Evolutionary conservation across 37 sponge, comb jelly and placozoan genomes (phyloP).

Genomic region (Ephydatia muelleri): DNA sequence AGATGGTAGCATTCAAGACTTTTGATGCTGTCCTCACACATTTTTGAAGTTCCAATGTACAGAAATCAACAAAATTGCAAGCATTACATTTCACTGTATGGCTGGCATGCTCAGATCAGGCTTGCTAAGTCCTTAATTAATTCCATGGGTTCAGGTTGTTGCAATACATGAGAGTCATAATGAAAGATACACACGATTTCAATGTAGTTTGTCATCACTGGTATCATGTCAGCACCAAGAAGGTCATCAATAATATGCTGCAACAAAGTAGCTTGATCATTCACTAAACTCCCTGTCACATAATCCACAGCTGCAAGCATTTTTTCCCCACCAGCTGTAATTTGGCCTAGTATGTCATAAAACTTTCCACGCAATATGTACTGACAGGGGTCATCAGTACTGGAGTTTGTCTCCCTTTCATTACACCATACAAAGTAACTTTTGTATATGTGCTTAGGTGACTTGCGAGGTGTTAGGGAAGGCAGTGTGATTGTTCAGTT

Average conservation of each 20-base stretch:
- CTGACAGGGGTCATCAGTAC: neutral
- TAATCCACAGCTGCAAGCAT: neutral
- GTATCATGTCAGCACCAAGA: neutral
- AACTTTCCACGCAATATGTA: neutral
- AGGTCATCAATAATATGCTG: neutral
- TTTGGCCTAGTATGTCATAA: neutral
- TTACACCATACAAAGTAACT: neutral
- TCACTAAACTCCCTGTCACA: neutral
- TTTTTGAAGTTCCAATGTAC: too few relatives aligned
- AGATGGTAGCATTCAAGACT: neutral
- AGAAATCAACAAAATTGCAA: neutral
- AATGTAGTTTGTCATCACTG: neutral
- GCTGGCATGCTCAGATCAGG: neutral
- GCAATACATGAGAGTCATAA: too few relatives aligned
- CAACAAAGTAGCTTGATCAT: neutral
- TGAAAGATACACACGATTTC: neutral
- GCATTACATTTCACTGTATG: neutral
- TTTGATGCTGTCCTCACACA: too few relatives aligned
- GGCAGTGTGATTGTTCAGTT: neutral
- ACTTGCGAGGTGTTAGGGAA: neutral
- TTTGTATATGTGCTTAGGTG: neutral
- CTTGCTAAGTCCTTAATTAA: neutral
- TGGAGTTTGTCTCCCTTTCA: neutral
- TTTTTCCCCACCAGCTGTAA: neutral
- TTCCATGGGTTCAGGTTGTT: neutral